Evolutionary conservation across 1,140 invertebrate species (phyloP).

Genomic region (Lepidurus apus): DNA sequence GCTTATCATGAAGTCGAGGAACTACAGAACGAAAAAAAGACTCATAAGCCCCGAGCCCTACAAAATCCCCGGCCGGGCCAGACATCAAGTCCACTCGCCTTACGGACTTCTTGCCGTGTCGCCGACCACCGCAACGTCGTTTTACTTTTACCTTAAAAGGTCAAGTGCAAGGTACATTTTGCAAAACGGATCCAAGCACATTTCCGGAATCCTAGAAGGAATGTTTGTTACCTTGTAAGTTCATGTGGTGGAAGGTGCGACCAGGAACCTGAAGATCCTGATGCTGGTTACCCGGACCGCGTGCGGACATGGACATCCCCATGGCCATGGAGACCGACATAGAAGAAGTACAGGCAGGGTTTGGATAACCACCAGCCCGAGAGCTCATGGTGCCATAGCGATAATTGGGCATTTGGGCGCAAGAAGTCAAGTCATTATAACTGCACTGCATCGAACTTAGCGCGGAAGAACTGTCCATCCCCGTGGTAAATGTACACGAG

Average conservation of each 20-base stretch:
- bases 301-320: slow-evolving; percentile 8
- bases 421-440: not conserved
- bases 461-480: slow-evolving; percentile 6
- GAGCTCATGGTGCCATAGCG: not conserved
- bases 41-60: not conserved
- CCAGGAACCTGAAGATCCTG: not conserved
- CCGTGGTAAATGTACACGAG: not conserved
- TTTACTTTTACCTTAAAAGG: not conserved
- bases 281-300: not conserved
- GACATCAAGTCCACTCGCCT: slow-evolving; percentile 13
- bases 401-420: slow-evolving; percentile 9
- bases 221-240: not conserved
- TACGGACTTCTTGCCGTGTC: slow-evolving; percentile 7
- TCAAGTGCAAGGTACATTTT: no score
- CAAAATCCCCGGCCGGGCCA: slow-evolving; percentile 4
- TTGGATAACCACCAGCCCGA: not conserved
- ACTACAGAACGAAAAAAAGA: slow-evolving; percentile 3
- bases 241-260: slow-evolving; percentile 14
- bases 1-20: slow-evolving; percentile 21
- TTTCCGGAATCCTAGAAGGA: no score
- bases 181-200: no score
- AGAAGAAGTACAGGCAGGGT: not conserved
- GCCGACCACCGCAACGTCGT: not conserved
- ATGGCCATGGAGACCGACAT: slow-evolving; percentile 7
- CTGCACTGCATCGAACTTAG: slow-evolving; percentile 7